Percentiles rank a stretch among this genome's conserved stretches.
Conservation (phyloP, 2,113 vertebrate species). For the Paracyprichromis sp. region DNA sequence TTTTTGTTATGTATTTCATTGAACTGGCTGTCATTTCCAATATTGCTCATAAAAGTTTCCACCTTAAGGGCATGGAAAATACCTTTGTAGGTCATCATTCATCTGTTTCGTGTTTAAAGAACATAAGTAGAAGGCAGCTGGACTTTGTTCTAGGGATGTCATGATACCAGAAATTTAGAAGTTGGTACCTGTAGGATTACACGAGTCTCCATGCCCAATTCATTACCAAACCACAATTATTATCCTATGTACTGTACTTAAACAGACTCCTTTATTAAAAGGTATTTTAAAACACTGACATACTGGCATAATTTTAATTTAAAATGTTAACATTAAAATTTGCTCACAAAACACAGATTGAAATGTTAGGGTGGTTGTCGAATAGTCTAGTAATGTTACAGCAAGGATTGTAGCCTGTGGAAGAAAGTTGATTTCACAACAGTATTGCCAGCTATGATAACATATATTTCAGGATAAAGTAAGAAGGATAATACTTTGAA, state of each 20-base stretch:
- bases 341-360: not conserved
- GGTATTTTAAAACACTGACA: not conserved
- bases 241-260: not conserved
- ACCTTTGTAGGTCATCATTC: not conserved
- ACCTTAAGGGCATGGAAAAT: not conserved
- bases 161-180: not conserved
- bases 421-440: not conserved
- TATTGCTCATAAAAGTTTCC: not conserved
- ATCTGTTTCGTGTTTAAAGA: not conserved
- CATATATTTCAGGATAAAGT: not conserved
- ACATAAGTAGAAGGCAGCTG: not conserved
- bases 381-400: not conserved
- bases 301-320: not conserved
- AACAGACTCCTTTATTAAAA: not conserved
- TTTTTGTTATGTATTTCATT: not conserved
- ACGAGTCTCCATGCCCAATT: not conserved
- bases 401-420: not conserved
- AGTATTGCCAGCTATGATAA: not conserved
- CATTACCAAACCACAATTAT: not conserved
- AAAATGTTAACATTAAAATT: not conserved
- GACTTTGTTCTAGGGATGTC: not conserved
- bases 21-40: not conserved
- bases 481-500: not conserved
- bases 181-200: not conserved
- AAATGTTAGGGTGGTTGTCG: not conserved